These are phyloP conservation scores for Oncorhynchus keta DNA, from an alignment of 2,113 vertebrate species.

Conservation along the genomic window DNA sequence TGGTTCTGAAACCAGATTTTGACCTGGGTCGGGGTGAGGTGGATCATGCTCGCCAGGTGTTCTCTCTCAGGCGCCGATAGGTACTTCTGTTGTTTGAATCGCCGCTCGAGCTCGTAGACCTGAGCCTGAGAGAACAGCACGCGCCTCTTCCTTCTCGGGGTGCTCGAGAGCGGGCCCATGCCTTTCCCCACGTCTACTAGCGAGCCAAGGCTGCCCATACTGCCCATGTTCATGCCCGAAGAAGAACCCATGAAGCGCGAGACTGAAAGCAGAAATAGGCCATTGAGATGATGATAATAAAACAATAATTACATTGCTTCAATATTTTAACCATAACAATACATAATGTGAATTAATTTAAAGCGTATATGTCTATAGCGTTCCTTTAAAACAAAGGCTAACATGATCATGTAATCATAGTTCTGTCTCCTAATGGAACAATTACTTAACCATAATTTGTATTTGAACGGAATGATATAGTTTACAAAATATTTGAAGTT, in stretches of 20 bases:
- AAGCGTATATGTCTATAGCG: too few relatives aligned
- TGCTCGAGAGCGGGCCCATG: constrained; percentile 92
- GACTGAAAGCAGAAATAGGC: constrained; percentile 68
- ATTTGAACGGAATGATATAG: too few relatives aligned
- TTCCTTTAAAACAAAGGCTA: too few relatives aligned
- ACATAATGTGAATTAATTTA: too few relatives aligned
- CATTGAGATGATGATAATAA: neutral
- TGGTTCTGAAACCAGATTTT: constrained; percentile 99
- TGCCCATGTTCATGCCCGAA: constrained; percentile 98
- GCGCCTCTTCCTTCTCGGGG: constrained; percentile 92
- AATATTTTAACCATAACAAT: neutral
- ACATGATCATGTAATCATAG: too few relatives aligned
- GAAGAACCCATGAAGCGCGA: constrained; percentile 99
- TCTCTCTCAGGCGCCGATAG: constrained; percentile 97
- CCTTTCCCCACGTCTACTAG: constrained; percentile 95
- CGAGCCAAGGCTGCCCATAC: constrained; percentile 84
- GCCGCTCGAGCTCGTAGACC: constrained; percentile 97
- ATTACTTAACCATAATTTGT: too few relatives aligned
- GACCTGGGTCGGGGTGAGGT: constrained; percentile 98
- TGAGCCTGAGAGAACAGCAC: constrained; percentile 99
- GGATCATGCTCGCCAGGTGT: constrained; percentile 99
- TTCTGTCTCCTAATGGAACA: too few relatives aligned
- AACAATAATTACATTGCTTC: neutral
- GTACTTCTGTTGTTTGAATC: constrained; percentile 99
- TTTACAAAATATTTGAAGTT: too few relatives aligned